Percentiles rank a stretch among this genome's conserved stretches.
phyloP scores from a whole-genome alignment of 2,113 vertebrate species.

The Ictidomys tridecemlineatus region DNA sequence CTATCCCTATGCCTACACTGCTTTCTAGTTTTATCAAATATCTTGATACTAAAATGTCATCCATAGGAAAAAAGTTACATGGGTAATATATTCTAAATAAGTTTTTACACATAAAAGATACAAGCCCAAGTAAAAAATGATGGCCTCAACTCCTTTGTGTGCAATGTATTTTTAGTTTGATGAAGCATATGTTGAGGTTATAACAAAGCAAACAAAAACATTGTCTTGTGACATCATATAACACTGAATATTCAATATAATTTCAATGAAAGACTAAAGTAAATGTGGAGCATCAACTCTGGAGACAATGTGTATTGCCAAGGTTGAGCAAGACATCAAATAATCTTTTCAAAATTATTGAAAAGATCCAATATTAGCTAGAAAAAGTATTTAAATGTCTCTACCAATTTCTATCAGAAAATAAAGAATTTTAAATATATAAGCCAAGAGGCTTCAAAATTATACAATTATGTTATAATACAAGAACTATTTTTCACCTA shows the following conservation, averaged over 20 bases:
- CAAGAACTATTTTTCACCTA: not conserved
- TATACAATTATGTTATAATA: not conserved
- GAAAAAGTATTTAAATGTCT: slow-evolving; percentile 4
- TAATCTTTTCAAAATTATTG: not conserved
- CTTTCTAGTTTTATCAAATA: not conserved
- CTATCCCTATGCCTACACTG: not conserved
- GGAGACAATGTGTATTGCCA: not conserved
- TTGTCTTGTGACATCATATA: not conserved
- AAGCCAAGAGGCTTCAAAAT: slow-evolving; percentile 16
- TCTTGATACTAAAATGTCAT: not conserved
- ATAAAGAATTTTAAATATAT: not conserved
- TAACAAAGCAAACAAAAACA: slow-evolving; percentile 20
- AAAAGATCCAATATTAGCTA: not conserved
- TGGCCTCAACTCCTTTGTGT: not conserved
- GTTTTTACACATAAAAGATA: slow-evolving; percentile 20
- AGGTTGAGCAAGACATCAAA: slow-evolving; percentile 35
- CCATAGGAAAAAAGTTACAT: not conserved
- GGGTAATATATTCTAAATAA: not conserved
- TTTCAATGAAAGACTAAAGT: slow-evolving; percentile 3
- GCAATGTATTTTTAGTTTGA: slow-evolving; percentile 33
- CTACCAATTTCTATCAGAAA: slow-evolving; percentile 15
- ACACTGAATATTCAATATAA: slow-evolving; percentile 19
- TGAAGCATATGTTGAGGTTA: not conserved
- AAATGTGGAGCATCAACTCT: not conserved
- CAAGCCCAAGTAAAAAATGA: not conserved